These are phyloP conservation scores for Pseudomyrmex cubaensis DNA, from an alignment of 1,140 invertebrate species.

Conservation along the genomic window DNA sequence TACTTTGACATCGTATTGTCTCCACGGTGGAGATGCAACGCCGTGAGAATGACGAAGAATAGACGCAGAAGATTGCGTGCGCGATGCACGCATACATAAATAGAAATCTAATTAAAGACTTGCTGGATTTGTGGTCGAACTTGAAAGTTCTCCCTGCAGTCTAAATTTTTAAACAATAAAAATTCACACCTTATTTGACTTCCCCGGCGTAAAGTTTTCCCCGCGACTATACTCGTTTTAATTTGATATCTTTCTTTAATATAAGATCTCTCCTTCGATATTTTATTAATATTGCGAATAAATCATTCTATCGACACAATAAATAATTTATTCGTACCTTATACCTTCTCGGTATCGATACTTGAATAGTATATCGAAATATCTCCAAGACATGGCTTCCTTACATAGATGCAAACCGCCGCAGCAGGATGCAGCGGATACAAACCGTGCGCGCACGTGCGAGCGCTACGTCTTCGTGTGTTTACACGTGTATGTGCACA, in stretches of 20 bases:
- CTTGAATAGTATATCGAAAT: slow-evolving; percentile 5
- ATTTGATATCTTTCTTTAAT: background rate
- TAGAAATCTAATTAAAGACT: slow-evolving; percentile 29
- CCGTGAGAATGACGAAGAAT: background rate
- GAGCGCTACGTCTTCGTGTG: slow-evolving; percentile 45
- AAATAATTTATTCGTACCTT: slow-evolving; percentile 17
- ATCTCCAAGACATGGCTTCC: slow-evolving; percentile 5
- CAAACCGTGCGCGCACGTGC: slow-evolving; percentile 58
- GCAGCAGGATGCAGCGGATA: slow-evolving; percentile 9
- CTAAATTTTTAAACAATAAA: no score
- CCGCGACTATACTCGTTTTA: no score
- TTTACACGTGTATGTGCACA: background rate
- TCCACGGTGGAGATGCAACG: slow-evolving; percentile 46
- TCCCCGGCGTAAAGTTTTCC: no score
- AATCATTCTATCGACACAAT: background rate
- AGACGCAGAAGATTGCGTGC: background rate
- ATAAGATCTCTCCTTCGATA: background rate
- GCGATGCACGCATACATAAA: slow-evolving; percentile 9
- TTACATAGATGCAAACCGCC: slow-evolving; percentile 29
- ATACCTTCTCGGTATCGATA: slow-evolving; percentile 21
- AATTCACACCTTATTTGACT: no score
- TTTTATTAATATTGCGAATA: slow-evolving; percentile 13
- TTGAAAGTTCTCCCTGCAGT: no score
- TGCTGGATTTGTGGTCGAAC: background rate
- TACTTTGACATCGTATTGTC: slow-evolving; percentile 74